These are phyloP conservation scores for Drosophila melanica DNA, from an alignment of 1,140 invertebrate genomes.

Conservation along the genomic window DNA sequence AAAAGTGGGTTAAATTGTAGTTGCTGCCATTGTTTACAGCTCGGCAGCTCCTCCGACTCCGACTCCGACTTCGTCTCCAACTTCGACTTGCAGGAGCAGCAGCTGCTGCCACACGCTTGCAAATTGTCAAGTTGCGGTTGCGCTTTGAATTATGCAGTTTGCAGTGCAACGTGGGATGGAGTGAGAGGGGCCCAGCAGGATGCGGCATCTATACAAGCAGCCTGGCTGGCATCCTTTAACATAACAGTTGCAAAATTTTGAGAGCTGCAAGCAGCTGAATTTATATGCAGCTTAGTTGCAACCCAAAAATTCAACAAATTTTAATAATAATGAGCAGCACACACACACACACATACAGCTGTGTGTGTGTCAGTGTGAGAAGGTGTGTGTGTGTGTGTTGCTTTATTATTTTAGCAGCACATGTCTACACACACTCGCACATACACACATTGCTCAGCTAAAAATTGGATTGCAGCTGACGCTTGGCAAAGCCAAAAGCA, in stretches of 20 bases:
- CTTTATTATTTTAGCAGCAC: conserved; percentile 77
- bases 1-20: conserved; percentile 46
- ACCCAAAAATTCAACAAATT: conserved; percentile 80
- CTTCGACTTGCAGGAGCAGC: conserved; percentile 20
- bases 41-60: background rate
- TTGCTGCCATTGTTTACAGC: conserved; percentile 40
- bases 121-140: conserved; percentile 81
- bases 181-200: conserved; percentile 11
- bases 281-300: conserved; percentile 82
- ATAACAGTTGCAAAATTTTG: conserved; percentile 57
- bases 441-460: conserved; percentile 61
- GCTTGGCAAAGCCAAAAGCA: conserved; percentile 39
- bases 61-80: background rate
- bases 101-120: conserved; percentile 55
- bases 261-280: conserved; percentile 68
- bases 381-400: conserved; percentile 54
- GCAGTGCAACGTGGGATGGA: conserved; percentile 3
- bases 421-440: conserved; percentile 38
- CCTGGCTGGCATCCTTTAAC: conserved; percentile 61
- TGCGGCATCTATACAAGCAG: conserved; percentile 19
- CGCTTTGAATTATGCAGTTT: conserved; percentile 76
- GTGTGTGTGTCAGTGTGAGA: conserved; percentile 45
- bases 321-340: conserved; percentile 79
- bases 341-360: conserved; percentile 29
- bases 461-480: conserved; percentile 79